Base-by-base conservation (phyloP, 2,797 vertebrate genomes). In the Cottoperca gobio region DNA sequence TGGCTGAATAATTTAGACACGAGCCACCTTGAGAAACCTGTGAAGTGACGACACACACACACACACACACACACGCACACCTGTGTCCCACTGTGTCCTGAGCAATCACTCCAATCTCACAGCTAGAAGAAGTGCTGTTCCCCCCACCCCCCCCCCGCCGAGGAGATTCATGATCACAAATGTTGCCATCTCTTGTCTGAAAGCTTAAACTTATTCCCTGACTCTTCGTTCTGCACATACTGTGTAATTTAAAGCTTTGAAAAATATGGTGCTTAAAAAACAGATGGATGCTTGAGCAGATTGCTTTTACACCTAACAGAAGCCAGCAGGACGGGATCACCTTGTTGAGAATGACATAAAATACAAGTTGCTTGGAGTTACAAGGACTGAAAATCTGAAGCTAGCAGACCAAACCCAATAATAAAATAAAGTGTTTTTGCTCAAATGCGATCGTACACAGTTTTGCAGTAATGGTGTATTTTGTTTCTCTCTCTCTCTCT, bases 1-100 rank as follows among this genome's bases (percentile, higher is more conserved):
- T 3, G 35, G 57, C 45, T 88, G 58, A 88, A 89, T 88, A 70
- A 87, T 84, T 83, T 46, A 85, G 60, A 58, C 74, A 43, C 9
- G 2, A 69, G 73, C 21, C 72, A 50, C 65, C 71, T 53, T 31
- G 57, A 74, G 52, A 48, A 50, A 73, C 40, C 33, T 67, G 73
- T 70, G 68, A 72, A 58, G 40, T 64, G 73, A 78, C 10, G 1
- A 69, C n/a, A 28, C 48, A 58, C 31, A 48, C 45, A 55, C 45
- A 49, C 43, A 58, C 52, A 13, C 46, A 42, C 67, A 37, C 72
- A 23, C 66, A 28, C 26, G 26, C 42, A 42, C 43, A 49, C 42
- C 28, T 40, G 50, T 3, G 42, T 54, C 24, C 58, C 31, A 52
- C 31, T 62, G 64, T 5, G 65, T 71, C 75, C 45, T n/a, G 17